These are phyloP conservation scores for Periparus ater DNA, from an alignment of 2,797 vertebrate species.

Conservation along the genomic window DNA sequence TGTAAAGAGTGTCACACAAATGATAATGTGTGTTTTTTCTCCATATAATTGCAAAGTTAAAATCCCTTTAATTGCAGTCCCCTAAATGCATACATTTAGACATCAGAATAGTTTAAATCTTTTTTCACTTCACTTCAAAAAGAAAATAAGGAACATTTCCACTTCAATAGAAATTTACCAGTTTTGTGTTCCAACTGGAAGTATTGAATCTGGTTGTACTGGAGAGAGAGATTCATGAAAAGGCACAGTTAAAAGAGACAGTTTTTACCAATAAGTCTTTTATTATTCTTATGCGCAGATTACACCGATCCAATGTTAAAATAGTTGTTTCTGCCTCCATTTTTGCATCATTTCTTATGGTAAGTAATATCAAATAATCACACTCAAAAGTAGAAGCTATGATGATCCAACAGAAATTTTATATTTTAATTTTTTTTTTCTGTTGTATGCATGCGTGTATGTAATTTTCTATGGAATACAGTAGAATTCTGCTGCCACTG, in stretches of 20 bases:
- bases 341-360: not conserved
- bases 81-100: not conserved
- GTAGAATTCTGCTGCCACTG: not conserved
- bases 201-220: not conserved
- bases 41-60: not conserved
- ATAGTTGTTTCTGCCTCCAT: not conserved
- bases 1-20: not conserved
- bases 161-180: not conserved
- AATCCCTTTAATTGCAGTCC: not conserved
- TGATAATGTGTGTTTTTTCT: not conserved
- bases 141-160: not conserved
- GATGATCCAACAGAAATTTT: not conserved
- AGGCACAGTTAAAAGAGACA: not conserved
- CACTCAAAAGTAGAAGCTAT: not conserved
- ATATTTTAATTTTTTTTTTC: not conserved
- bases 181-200: not conserved
- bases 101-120: not conserved
- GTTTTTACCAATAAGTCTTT: not conserved
- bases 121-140: not conserved
- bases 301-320: not conserved
- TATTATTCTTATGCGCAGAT: not conserved
- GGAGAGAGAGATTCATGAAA: not conserved
- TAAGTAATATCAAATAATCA: not conserved
- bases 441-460: accelerated
- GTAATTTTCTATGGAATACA: not conserved